Conservation (phyloP, 2,888 invertebrate species). For the Onthophagus sagittarius region DNA sequence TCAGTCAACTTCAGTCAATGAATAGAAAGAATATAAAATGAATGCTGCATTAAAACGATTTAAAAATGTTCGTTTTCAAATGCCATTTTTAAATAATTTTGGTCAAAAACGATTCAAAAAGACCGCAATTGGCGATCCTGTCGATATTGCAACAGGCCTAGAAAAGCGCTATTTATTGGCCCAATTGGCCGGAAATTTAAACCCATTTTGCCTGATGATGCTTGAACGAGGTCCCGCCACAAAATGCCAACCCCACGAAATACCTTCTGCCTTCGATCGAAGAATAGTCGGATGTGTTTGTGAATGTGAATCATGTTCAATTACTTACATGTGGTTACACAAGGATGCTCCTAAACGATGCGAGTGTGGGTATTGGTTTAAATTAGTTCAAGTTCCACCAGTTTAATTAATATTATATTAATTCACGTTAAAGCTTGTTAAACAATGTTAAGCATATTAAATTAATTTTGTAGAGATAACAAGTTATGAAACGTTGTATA, state of each 20-base stretch:
- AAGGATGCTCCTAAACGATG: constrained; percentile 81
- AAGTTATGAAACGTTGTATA: too few species aligned
- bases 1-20: background rate
- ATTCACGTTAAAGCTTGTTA: too few species aligned
- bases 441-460: too few species aligned
- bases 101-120: background rate
- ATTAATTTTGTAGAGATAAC: too few species aligned
- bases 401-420: constrained; percentile 44
- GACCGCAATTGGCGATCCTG: constrained; percentile 72
- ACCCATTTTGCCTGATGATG: constrained; percentile 75
- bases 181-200: constrained; percentile 75
- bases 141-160: constrained; percentile 84
- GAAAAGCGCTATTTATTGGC: constrained; percentile 82
- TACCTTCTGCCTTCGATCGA: constrained; percentile 79
- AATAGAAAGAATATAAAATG: background rate
- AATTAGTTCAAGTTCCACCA: constrained; percentile 69
- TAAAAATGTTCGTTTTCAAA: background rate
- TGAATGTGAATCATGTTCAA: constrained; percentile 79
- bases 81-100: too few species aligned
- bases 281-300: constrained; percentile 90
- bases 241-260: constrained; percentile 73
- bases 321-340: constrained; percentile 89
- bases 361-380: constrained; percentile 91
- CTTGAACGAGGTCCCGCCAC: constrained; percentile 71
- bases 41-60: background rate